Base-by-base conservation (phyloP, 2,113 vertebrate species). In the Sander vitreus region DNA sequence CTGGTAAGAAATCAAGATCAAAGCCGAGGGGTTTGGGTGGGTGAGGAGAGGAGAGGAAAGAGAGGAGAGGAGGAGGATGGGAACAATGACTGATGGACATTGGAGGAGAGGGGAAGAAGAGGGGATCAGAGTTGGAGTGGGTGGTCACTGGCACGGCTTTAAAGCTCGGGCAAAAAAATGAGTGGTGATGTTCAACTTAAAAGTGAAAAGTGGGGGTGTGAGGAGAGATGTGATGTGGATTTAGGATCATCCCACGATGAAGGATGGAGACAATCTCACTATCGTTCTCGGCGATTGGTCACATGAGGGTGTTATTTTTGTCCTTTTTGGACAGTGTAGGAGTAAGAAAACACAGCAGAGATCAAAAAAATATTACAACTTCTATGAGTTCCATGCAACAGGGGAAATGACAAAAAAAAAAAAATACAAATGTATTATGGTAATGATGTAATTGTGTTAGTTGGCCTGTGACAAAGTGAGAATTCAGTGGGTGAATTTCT, bases 81-180 rank as follows among this genome's bases (percentile, higher is more conserved):
- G 86, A 88, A 93, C 91, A 92, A 92, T 93, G 90, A 91, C 84
- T 84, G 90, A 93, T 90, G 92, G 92, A 93, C 89, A 87, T 64
- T 83, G 86, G 84, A 80, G 83, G 78, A 88, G 91, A 88, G 80
- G 72, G 83, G 82, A 85, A 74, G 83, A 88, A 77, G 90, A 89
- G 86, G 86, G 89, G 86, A 90, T 93, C 73, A 91, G 92, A 92
- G 75, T 51, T 75, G 88, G 85, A 89, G 91, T 88, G 91, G 84
- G 92, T 76, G 89, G 89, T 50, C 71, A 78, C 65, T 91, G 91
- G 92, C 90, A 84, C 55, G 0, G 76, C 85, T 90, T 92, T 82
- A 91, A 92, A 90, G 93, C 78, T 54, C 43, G 50, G 19, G 68
- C 77, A 11, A 63, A 76, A 81, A 81, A 87, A 76, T 63, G 83